These are phyloP conservation scores for Notospermus geniculatus DNA, from an alignment of 1,140 invertebrate species.

Conservation along the genomic window DNA sequence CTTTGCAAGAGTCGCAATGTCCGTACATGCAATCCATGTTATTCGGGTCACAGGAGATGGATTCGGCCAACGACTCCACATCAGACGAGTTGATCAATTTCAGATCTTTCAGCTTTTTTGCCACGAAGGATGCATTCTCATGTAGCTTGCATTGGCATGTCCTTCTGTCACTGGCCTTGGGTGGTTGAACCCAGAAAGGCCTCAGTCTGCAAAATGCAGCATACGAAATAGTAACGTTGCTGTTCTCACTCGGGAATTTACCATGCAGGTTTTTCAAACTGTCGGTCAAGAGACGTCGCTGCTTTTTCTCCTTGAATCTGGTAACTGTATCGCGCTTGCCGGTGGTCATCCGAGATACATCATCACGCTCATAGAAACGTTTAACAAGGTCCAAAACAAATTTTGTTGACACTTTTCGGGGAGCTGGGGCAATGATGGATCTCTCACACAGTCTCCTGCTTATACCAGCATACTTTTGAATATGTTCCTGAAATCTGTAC, in stretches of 20 bases:
- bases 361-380: constrained; percentile 17
- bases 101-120: constrained; percentile 8
- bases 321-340: constrained; percentile 22
- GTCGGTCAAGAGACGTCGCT: constrained; percentile 17
- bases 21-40: constrained; percentile 25
- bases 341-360: constrained; percentile 18
- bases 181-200: constrained; percentile 23
- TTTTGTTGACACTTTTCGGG: background rate
- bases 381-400: background rate
- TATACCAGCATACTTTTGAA: background rate
- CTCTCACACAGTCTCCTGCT: background rate
- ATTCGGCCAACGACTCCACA: constrained; percentile 2
- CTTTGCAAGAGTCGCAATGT: constrained; percentile 20
- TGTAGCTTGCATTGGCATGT: constrained; percentile 22
- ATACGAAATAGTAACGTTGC: constrained; percentile 14
- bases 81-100: constrained; percentile 7
- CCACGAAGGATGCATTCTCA: constrained; percentile 22
- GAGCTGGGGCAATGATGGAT: background rate
- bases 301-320: constrained; percentile 20
- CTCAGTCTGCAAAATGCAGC: constrained; percentile 20
- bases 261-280: constrained; percentile 10
- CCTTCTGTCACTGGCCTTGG: background rate
- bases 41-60: constrained; percentile 12
- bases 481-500: background rate
- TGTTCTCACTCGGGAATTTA: constrained; percentile 20